phyloP scores from a whole-genome alignment of 2,797 vertebrate genomes.

The Melanotaenia parkinsoni region DNA sequence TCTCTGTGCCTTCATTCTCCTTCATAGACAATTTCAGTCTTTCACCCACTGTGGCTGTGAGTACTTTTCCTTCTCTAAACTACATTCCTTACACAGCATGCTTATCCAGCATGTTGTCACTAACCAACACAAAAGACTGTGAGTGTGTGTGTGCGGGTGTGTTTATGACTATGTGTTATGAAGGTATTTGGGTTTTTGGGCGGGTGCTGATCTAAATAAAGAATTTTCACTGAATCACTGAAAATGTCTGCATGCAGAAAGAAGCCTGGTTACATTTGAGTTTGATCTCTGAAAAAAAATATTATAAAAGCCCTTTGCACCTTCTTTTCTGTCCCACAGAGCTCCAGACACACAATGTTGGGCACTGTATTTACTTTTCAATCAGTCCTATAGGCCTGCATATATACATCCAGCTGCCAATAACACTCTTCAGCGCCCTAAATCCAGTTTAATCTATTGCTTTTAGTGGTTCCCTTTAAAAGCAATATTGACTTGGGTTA shows the following conservation, averaged over 20 bases:
- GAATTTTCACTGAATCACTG: slow-evolving; percentile 16
- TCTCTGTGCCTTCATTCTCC: background rate
- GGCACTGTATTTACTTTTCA: background rate
- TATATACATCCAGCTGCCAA: background rate
- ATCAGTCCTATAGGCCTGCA: background rate
- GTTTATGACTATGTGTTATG: slow-evolving; percentile 33
- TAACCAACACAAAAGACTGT: slow-evolving; percentile 23
- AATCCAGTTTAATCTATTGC: slow-evolving; percentile 6
- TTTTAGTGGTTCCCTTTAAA: slow-evolving; percentile 7
- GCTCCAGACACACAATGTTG: background rate
- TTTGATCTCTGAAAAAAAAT: background rate
- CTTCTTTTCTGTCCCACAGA: background rate
- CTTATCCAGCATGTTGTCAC: slow-evolving; percentile 41
- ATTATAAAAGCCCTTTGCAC: background rate
- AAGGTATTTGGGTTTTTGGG: slow-evolving; percentile 45
- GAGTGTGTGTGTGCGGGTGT: slow-evolving; percentile 34
- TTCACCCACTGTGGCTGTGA: slow-evolving; percentile 29
- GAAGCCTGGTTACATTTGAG: background rate
- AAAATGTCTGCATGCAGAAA: slow-evolving; percentile 6
- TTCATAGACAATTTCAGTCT: slow-evolving; percentile 20
- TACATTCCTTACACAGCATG: slow-evolving; percentile 44
- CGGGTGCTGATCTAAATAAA: slow-evolving; percentile 42
- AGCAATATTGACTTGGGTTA: background rate
- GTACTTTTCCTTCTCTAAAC: slow-evolving; percentile 28
- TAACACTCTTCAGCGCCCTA: background rate